phyloP scores from a whole-genome alignment of 2,113 vertebrate genomes.

The Theristicus caerulescens region DNA sequence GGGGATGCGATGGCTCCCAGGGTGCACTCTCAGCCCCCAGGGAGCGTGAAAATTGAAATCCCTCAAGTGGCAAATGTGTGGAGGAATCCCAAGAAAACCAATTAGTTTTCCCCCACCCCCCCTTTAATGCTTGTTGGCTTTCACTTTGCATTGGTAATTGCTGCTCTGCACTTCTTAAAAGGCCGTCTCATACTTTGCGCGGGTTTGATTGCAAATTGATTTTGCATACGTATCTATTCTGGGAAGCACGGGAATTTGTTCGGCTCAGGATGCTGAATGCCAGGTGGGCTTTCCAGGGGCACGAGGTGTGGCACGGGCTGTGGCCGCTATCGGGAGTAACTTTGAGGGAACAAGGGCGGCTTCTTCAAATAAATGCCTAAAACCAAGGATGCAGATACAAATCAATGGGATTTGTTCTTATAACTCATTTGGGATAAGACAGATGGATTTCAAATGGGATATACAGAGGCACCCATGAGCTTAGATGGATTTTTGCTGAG shows the following conservation, averaged over 20 bases:
- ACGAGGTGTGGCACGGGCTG: background rate
- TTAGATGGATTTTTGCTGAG: background rate
- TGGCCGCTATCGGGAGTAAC: rapidly evolving
- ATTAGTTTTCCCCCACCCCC: background rate
- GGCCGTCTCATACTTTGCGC: background rate
- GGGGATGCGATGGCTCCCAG: background rate
- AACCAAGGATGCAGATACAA: background rate
- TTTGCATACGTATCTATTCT: conserved; percentile 27
- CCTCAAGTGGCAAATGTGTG: background rate
- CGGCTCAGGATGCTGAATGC: background rate
- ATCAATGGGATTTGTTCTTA: background rate
- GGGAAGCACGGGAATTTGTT: background rate
- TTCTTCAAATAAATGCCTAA: background rate
- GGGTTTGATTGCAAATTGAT: conserved; percentile 34
- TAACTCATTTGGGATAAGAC: background rate
- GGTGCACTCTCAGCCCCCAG: background rate
- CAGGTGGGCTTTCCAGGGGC: background rate
- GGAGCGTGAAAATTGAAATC: background rate
- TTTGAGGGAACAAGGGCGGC: background rate
- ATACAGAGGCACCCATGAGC: background rate
- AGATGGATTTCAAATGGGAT: background rate
- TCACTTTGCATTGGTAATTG: conserved; percentile 28
- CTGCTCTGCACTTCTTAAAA: conserved; percentile 30
- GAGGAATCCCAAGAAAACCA: conserved; percentile 27
- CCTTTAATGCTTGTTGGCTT: conserved; percentile 14